Evolutionary conservation across 2,113 vertebrate genomes (phyloP).

Genomic region (Polypterus senegalus): DNA sequence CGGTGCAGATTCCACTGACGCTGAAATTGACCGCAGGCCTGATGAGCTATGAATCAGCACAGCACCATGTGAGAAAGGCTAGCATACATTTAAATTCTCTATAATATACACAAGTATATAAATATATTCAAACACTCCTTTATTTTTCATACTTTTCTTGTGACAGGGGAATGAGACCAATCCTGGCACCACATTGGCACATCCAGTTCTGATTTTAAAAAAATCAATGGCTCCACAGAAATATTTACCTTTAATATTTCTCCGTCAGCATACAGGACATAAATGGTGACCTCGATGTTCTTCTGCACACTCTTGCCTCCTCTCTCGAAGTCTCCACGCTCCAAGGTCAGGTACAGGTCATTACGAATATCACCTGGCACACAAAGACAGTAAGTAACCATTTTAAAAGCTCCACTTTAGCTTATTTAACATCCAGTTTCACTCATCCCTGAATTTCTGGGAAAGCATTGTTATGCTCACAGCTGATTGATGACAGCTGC

Average conservation of each 20-base stretch:
- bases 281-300: constrained; percentile 90
- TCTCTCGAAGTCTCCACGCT: constrained; percentile 87
- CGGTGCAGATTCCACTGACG: no score
- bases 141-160: no score
- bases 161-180: not conserved
- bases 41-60: constrained; percentile 14
- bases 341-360: constrained; percentile 85
- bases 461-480: no score
- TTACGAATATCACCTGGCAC: constrained; percentile 82
- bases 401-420: no score
- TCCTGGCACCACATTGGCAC: not conserved
- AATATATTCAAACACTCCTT: not conserved
- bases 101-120: not conserved
- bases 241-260: constrained; percentile 64
- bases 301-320: constrained; percentile 98
- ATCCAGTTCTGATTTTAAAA: not conserved
- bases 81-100: not conserved
- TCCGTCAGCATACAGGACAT: constrained; percentile 83
- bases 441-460: no score
- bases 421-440: no score
- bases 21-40: not conserved
- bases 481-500: no score
- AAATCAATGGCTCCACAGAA: not conserved
- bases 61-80: not conserved
- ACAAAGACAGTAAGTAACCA: not conserved